Conservation (phyloP, 2,113 vertebrate species). For the sheep (Ovis aries) region DNA sequence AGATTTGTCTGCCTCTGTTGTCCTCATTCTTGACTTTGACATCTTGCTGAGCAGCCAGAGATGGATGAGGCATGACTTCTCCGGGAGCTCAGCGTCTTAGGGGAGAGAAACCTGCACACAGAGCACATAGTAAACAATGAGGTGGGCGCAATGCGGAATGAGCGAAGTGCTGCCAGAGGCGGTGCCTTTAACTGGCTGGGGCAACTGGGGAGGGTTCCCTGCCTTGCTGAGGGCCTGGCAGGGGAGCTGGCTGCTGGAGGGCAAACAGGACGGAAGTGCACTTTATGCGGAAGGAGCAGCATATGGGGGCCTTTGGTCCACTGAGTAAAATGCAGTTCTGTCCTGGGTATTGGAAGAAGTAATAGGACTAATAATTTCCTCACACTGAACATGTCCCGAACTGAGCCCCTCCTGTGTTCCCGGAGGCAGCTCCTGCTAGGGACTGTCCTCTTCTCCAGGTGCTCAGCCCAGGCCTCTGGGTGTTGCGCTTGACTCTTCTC, state of each 20-base stretch:
- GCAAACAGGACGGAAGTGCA: neutral
- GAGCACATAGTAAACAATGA: neutral
- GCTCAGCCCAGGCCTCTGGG: neutral
- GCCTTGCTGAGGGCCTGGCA: neutral
- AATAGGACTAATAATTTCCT: neutral
- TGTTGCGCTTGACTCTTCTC: neutral
- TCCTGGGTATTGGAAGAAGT: neutral
- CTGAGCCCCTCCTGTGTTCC: neutral
- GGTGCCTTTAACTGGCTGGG: neutral
- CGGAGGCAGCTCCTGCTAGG: too few relatives aligned
- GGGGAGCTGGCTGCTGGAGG: neutral
- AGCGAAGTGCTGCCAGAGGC: accelerated
- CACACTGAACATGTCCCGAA: accelerated
- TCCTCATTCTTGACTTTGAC: neutral
- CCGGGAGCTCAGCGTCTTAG: accelerated
- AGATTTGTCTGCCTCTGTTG: neutral
- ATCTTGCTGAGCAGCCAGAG: neutral
- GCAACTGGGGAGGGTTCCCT: neutral
- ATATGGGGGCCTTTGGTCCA: neutral
- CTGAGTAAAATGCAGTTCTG: neutral
- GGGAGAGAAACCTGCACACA: neutral
- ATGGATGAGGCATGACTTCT: neutral
- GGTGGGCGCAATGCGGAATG: too few relatives aligned
- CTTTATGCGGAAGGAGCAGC: neutral
- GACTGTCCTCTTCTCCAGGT: neutral